Evolutionary conservation across 1,140 invertebrate species (phyloP), one percentile per base, ranked within the genome.

Genomic region (Bombyx mandarina): DNA sequence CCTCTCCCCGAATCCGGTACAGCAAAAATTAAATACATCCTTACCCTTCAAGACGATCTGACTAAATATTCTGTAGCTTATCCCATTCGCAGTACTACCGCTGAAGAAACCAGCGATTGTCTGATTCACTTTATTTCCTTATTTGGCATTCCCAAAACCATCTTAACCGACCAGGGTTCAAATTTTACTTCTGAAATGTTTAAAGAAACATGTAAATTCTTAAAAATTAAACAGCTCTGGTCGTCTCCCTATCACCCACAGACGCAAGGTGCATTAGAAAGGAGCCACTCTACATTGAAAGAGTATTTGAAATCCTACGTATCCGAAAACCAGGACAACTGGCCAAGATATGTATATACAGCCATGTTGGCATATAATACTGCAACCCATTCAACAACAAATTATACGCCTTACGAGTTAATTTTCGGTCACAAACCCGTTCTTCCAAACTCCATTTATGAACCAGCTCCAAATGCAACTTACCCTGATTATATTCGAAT

Each of bases 201-300:
- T 18, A 18, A 18, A 18, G 12, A 18, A 18, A 18, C 12, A 18
- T 70, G 60, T 26, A 52, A 57, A 49, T n/a, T 71, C 2, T 60
- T 79, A 10, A 54, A 67, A 59, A 79, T 79, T 8, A 60, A 65
- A 46, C 59, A 77, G 43, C 8, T 18, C 12, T 53, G 66, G 48
- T 71, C 74, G 12, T 18, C 12, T 18, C 12, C 12, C 12, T 18
- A 18, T 18, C 12, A 18, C 12, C 12, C 12, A 18, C 57, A 58
- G 22, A 53, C 57, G 3, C 49, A 58, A 7, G 57, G 57, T 43
- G 44, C 57, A 26, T 26, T 58, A 3, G 57, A 58, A 12, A 58
- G 57, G 45, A 49, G 46, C 9, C 55, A 56, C 26, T n/a, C 18
- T 4, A 49, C 47, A 2, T 12, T 49, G 4, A 49, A 49, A 43